Evolutionary conservation across 2,113 vertebrate genomes (phyloP).

Genomic region (Eublepharis macularius): DNA sequence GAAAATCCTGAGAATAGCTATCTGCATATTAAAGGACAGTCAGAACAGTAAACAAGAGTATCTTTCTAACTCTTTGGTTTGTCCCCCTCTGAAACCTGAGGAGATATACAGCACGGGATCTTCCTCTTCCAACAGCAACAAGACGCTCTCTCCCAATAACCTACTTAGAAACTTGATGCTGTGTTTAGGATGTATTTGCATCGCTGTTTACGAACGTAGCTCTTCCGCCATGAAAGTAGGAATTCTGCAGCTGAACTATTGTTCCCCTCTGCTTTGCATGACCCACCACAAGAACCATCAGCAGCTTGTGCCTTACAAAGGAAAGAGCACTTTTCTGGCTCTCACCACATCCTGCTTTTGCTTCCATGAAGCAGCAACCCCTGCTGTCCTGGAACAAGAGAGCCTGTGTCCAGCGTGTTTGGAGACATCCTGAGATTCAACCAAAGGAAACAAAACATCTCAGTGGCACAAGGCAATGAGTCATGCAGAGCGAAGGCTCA

Average conservation of each 20-base stretch:
- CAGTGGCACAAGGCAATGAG: constrained; percentile 46
- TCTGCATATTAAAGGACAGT: too few relatives aligned
- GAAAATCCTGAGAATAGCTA: too few relatives aligned
- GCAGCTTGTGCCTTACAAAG: not conserved
- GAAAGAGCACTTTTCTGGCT: not conserved
- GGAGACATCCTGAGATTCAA: constrained; percentile 53
- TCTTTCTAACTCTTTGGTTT: too few relatives aligned
- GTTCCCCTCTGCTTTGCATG: too few relatives aligned
- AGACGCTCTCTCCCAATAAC: not conserved
- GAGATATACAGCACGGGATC: too few relatives aligned
- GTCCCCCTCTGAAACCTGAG: too few relatives aligned
- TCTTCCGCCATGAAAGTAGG: not conserved
- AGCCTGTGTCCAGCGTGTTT: constrained; percentile 52
- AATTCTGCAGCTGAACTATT: too few relatives aligned
- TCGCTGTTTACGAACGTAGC: not conserved
- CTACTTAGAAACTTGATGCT: not conserved
- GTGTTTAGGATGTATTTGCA: not conserved
- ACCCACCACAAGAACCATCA: too few relatives aligned
- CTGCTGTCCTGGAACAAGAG: constrained; percentile 22
- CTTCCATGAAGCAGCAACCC: not conserved
- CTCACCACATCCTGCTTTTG: not conserved
- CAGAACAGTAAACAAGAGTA: too few relatives aligned
- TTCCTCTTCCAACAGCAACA: too few relatives aligned
- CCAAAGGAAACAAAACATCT: constrained; percentile 57
- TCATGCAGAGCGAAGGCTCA: constrained; percentile 44